phyloP scores from a whole-genome alignment of 2,113 vertebrate genomes.

The Balaeniceps rex region DNA sequence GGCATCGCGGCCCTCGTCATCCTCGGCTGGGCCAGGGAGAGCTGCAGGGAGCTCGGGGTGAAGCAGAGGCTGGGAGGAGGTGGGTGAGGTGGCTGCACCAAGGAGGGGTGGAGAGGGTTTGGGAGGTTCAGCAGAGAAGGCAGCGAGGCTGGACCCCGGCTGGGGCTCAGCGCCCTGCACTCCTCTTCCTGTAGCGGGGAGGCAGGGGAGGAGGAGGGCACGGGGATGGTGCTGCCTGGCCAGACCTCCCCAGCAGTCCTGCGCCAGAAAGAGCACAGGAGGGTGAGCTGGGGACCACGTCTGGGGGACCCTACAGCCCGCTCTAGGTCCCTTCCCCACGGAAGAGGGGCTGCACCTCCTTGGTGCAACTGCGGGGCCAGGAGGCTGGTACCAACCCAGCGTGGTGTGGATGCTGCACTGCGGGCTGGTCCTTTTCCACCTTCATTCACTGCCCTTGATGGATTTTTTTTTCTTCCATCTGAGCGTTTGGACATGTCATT shows the following conservation, averaged over 20 bases:
- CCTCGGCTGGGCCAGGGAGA: background rate
- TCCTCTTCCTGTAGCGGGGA: background rate
- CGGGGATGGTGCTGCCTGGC: rapidly evolving
- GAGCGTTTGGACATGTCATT: background rate
- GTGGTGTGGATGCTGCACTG: background rate
- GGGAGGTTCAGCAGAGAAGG: background rate
- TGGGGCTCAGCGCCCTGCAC: background rate
- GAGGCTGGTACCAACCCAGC: background rate
- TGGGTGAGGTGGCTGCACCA: background rate
- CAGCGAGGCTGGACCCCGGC: background rate
- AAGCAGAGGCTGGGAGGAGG: background rate
- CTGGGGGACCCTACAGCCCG: background rate
- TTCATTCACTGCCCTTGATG: background rate
- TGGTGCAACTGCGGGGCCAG: background rate
- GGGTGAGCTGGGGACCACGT: background rate
- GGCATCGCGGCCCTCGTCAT: rapidly evolving
- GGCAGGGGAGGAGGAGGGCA: background rate
- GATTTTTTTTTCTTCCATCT: too few relatives aligned
- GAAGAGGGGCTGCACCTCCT: background rate
- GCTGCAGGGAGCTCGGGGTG: background rate
- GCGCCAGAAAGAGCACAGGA: background rate
- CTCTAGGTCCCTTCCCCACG: background rate
- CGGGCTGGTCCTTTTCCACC: too few relatives aligned
- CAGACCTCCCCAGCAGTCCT: background rate
- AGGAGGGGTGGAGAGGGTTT: background rate